A percentile compares a stretch with the other conserved stretches of the same genome.
phyloP scores from a whole-genome alignment of 2,888 invertebrate species.

The Dendrolimus houi region DNA sequence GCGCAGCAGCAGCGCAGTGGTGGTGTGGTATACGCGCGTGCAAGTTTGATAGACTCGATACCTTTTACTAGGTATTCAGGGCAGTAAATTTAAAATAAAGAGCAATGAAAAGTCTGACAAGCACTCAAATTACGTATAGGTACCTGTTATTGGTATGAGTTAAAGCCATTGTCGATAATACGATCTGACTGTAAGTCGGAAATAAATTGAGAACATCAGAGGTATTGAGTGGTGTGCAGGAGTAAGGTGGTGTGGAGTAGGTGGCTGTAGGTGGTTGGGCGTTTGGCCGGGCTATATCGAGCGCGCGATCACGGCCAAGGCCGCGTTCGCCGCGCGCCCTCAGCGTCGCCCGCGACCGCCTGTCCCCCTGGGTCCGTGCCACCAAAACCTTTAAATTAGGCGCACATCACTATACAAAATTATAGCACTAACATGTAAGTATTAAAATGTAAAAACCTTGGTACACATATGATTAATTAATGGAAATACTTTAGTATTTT shows the following conservation, averaged over 20 bases:
- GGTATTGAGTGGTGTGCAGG: conserved; percentile 30
- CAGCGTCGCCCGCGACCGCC: conserved; percentile 41
- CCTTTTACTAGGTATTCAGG: too few relatives aligned
- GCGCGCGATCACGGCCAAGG: conserved; percentile 75
- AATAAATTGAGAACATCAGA: conserved; percentile 39
- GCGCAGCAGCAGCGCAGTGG: too few relatives aligned
- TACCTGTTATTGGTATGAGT: neutral
- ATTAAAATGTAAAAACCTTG: conserved; percentile 8
- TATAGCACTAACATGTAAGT: conserved; percentile 1
- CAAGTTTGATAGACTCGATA: too few relatives aligned
- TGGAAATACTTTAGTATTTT: too few relatives aligned
- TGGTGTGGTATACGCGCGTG: too few relatives aligned
- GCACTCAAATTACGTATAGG: too few relatives aligned
- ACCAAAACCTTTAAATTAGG: conserved; percentile 8
- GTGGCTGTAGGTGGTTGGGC: conserved; percentile 23
- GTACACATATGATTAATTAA: neutral
- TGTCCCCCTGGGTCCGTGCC: conserved; percentile 20
- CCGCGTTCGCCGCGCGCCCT: conserved; percentile 37
- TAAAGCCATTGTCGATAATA: neutral
- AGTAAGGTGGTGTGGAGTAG: conserved; percentile 20
- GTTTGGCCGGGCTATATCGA: conserved; percentile 63
- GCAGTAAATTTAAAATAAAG: too few relatives aligned
- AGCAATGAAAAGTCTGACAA: too few relatives aligned
- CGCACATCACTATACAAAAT: conserved; percentile 11
- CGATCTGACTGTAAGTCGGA: conserved; percentile 14